phyloP scores from a whole-genome alignment of 2,888 invertebrate species.

The Masnerella sp. region DNA sequence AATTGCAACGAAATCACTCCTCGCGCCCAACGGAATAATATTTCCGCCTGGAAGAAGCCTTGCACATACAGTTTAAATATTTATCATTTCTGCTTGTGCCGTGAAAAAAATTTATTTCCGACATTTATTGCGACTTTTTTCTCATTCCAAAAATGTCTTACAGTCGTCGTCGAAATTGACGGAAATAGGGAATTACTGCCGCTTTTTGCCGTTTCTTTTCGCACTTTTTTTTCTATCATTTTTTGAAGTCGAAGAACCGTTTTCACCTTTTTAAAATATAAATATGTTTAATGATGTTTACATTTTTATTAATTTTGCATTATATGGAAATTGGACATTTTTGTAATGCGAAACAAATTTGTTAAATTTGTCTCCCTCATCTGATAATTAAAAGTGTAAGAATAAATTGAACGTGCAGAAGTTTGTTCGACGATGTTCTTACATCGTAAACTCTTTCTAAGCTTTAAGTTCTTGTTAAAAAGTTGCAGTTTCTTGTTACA shows the following conservation, averaged over 20 bases:
- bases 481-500: constrained; percentile 24
- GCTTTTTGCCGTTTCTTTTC: too few relatives aligned
- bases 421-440: constrained; percentile 40
- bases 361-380: constrained; percentile 20
- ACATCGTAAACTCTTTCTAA: constrained; percentile 26
- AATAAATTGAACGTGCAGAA: constrained; percentile 46
- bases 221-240: too few relatives aligned
- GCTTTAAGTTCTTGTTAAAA: constrained; percentile 40
- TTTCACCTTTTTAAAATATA: too few relatives aligned
- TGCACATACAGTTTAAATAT: constrained; percentile 42
- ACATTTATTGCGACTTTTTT: constrained; percentile 14
- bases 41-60: constrained; percentile 31
- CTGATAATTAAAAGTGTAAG: constrained; percentile 24
- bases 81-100: constrained; percentile 30
- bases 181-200: constrained; percentile 28
- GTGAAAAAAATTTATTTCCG: constrained; percentile 27
- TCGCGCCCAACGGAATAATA: constrained; percentile 39
- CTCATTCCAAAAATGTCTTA: constrained; percentile 1
- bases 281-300: too few relatives aligned
- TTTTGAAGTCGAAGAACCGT: too few relatives aligned
- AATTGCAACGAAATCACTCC: constrained; percentile 51
- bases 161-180: constrained; percentile 1
- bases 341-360: constrained; percentile 8
- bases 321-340: too few relatives aligned
- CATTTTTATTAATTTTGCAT: too few relatives aligned